Evolutionary conservation across 2,797 vertebrate genomes (phyloP), one percentile per base, ranked within the genome.

Genomic region (Tragelaphus oryx): DNA sequence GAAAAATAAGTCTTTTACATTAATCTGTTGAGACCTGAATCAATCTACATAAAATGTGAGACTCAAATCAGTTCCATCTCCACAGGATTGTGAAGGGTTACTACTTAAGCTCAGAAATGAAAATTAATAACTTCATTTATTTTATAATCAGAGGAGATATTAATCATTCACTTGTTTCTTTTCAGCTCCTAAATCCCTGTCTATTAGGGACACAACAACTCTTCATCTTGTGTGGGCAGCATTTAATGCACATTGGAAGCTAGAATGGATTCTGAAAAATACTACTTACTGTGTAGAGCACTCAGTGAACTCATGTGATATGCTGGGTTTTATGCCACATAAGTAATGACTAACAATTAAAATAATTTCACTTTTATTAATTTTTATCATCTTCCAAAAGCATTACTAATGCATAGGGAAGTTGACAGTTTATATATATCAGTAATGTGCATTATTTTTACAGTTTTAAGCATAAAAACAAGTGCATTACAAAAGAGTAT

Each of bases 291-390:
- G 3, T 60, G 24, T 26, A 62, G 54, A 86, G 84, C 33, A 75
- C 30, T 3, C 33, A 79, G 20, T 16, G 92, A n/a, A 74, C 6
- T 12, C 22, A 91, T 55, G 48, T 24, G 44, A 74, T 93, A 52
- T 37, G 1, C 26, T 71, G 55, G 11, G 7, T 48, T 91, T 86
- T 91, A 22, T 95, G 18, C 13, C 52, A 59, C 5, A 50, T 55
- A 71, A 91, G 81, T 86, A 86, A 88, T 65, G n/a, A 75, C 57
- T 60, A 91, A 50, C 26, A 75, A 68, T 26, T 90, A 71, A 22
- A 62, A 89, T 91, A 30, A 68, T 81, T 86, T 91, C 12, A 78
- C 84, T 8, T 87, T 96, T 75, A 46, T n/a, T 93, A 26, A 62
- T 65, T 92, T 1, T 55, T 86, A 18, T 92, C 22, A 76, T 87